Base-by-base conservation (phyloP, 2,113 vertebrate genomes). In the Brienomyrus longianalis region DNA sequence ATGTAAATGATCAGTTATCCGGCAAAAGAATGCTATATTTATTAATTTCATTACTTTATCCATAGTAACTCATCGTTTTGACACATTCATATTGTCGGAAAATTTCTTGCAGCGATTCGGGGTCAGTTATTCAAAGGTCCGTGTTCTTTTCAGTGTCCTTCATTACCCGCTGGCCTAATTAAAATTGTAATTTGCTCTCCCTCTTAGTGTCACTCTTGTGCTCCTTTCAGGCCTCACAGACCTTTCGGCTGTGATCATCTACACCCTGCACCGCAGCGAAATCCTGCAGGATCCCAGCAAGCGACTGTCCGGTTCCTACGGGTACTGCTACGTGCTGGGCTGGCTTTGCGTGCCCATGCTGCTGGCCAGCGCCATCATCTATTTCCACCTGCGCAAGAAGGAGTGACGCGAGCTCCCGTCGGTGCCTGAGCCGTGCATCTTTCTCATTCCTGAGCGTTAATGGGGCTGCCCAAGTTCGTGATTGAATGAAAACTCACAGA, bases 341-440 rank as follows among this genome's bases (percentile, higher is more conserved):
- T 98, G 97, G 97, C 95, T 97, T 91, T 97, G 96, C 91, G 96
- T 97, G 35, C 97, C 97, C 43, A 93, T 98, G 54, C 94, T 97
- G 86, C 94, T 98, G 89, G 92, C 93, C 86, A 98, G 97, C 0
- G 97, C 97, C 1, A 21, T 96, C 88, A 93, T 98, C 90, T 98
- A 98, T 90, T 95, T 98, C 92, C 96, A 97, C 91, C 93, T 98
- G 89, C 95, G 97, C 62, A 98, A 98, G 92, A 96, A 97, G 83
- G 95, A 98, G 91, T 84, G 23, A 48, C 1, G 4, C 83, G 3
- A 19, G 31, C 6, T 80, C 2, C 13, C 15, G 19, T 5, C 4
- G 2, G 15, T 19, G 31, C 74, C 43, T 2, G 35, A 19, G 27
- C 8, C 35, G 9, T 5, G 74, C 2, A 17, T 19, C 39, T 19